A percentile compares a stretch with the other conserved stretches of the same genome.
These are phyloP conservation scores for Doryteuthis pealeii DNA, from an alignment of 1,140 invertebrate genomes.

Conservation along the genomic window DNA sequence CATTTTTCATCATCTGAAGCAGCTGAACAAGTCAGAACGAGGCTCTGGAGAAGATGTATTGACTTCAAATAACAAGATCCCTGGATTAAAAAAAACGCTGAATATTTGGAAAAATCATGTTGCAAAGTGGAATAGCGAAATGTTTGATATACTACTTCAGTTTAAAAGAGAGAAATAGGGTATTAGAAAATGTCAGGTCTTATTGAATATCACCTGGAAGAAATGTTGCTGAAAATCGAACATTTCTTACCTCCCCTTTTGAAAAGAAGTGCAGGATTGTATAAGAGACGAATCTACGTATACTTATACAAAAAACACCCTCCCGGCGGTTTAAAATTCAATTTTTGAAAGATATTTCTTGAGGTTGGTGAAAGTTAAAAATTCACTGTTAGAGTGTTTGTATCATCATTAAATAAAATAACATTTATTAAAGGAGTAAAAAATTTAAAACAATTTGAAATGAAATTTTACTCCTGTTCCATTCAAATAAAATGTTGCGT, in stretches of 20 bases:
- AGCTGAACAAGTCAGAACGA: conserved; percentile 7
- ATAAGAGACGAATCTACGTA: no score
- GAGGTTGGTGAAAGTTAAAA: no score
- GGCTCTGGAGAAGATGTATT: conserved; percentile 5
- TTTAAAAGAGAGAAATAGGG: conserved; percentile 1
- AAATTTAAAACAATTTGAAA: no score
- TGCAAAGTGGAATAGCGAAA: conserved; percentile 1
- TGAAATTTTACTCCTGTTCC: no score
- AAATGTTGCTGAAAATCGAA: neutral
- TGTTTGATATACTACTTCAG: neutral
- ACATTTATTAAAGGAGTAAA: no score
- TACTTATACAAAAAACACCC: no score
- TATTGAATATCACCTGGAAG: conserved; percentile 10
- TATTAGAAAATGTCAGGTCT: conserved; percentile 9
- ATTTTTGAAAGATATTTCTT: no score
- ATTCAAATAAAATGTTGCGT: no score
- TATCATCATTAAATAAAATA: no score
- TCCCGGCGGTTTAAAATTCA: no score
- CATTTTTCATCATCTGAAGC: conserved; percentile 7
- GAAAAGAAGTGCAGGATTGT: neutral
- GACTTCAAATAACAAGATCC: conserved; percentile 6
- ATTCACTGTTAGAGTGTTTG: no score
- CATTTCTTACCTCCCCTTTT: conserved; percentile 1
- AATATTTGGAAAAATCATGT: conserved; percentile 5
- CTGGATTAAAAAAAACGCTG: neutral